Percentiles rank a stretch among this genome's conserved stretches.
These are phyloP conservation scores for Megaceryle torquata DNA, from an alignment of 2,113 vertebrate genomes.

Conservation along the genomic window DNA sequence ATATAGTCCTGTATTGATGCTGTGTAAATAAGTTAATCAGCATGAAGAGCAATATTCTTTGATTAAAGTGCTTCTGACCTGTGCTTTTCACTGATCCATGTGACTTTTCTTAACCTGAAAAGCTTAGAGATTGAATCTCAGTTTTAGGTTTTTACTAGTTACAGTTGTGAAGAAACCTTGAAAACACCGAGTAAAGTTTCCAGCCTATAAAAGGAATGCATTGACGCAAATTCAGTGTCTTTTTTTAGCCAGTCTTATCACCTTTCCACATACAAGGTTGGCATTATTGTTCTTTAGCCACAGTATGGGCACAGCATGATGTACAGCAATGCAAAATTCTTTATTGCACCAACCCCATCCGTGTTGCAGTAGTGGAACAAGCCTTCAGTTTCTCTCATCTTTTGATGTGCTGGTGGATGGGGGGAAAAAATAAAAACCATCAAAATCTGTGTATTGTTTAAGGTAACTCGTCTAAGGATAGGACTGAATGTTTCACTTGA, in stretches of 20 bases:
- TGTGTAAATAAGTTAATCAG: background rate
- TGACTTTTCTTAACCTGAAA: background rate
- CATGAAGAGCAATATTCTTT: background rate
- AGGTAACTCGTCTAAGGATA: background rate
- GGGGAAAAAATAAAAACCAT: background rate
- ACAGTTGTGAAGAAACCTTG: conserved; percentile 10
- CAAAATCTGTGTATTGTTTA: background rate
- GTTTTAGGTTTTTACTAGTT: background rate
- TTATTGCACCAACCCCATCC: background rate
- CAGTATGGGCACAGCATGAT: background rate
- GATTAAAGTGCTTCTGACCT: background rate
- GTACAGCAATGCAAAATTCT: background rate
- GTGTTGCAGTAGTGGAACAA: background rate
- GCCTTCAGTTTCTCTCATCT: background rate
- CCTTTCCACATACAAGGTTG: background rate
- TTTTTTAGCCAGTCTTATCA: conserved; percentile 33
- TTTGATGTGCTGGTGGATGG: background rate
- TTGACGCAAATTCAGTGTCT: background rate
- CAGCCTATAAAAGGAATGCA: background rate
- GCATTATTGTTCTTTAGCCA: background rate
- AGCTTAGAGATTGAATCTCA: background rate
- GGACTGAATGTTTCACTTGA: background rate
- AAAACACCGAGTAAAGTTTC: background rate
- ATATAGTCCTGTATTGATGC: background rate
- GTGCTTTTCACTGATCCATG: background rate